These are phyloP conservation scores for Cyclopterus lumpus DNA, from an alignment of 2,797 vertebrate genomes.

Conservation along the genomic window DNA sequence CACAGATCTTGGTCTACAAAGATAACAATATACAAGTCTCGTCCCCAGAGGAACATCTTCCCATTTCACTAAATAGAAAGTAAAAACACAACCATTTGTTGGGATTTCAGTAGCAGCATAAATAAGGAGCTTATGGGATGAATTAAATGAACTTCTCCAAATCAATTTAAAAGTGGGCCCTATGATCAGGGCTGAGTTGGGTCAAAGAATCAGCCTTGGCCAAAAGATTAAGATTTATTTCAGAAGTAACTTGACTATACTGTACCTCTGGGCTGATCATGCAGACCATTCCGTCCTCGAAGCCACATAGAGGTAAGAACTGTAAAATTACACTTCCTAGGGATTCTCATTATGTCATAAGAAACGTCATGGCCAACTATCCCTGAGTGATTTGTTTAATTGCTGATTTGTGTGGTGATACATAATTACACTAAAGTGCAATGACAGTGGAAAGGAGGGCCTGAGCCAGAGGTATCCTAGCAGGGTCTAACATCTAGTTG, in stretches of 20 bases:
- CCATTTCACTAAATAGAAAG: not conserved
- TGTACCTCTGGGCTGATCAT: no score
- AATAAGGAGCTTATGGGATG: not conserved
- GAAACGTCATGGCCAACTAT: no score
- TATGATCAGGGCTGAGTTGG: not conserved
- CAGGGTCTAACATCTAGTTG: no score
- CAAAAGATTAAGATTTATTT: no score
- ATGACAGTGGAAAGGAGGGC: no score
- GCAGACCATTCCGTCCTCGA: not conserved
- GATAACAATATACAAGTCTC: not conserved
- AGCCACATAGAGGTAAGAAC: not conserved
- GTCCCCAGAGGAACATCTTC: not conserved
- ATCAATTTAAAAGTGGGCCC: constrained; percentile 6
- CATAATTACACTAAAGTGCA: no score
- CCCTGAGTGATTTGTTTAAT: no score
- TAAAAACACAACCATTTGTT: not conserved
- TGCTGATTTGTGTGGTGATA: no score
- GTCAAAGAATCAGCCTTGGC: not conserved
- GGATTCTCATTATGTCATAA: no score
- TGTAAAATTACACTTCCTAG: not conserved
- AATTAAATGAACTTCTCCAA: not conserved
- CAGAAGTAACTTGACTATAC: no score
- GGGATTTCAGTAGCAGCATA: not conserved
- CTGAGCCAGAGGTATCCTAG: no score
- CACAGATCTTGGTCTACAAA: not conserved